A percentile compares a stretch with the other conserved stretches of the same genome.
These are phyloP conservation scores for Etheostoma perlongum DNA, from an alignment of 2,797 vertebrate genomes.

Conservation along the genomic window DNA sequence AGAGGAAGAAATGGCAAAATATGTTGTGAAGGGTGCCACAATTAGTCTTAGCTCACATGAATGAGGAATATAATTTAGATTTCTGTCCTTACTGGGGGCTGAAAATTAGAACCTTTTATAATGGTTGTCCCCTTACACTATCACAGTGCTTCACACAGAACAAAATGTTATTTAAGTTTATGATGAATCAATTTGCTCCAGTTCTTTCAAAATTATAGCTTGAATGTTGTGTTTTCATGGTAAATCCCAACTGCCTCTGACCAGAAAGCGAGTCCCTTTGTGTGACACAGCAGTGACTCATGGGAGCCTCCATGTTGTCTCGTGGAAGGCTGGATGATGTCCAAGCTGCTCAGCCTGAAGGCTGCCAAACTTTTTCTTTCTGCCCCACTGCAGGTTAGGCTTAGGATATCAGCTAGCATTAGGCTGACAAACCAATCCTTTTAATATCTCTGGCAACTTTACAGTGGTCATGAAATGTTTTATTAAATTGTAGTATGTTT, in stretches of 20 bases:
- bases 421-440: conserved; percentile 65
- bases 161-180: background rate
- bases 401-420: conserved; percentile 59
- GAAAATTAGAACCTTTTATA: conserved; percentile 7
- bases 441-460: conserved; percentile 58
- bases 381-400: conserved; percentile 41
- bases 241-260: conserved; percentile 50
- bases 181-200: background rate
- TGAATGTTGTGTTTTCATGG: conserved; percentile 42
- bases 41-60: background rate
- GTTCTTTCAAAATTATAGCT: conserved; percentile 37
- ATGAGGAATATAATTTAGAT: background rate
- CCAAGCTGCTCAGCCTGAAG: conserved; percentile 72
- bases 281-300: conserved; percentile 71
- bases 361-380: conserved; percentile 63
- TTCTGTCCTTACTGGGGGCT: background rate
- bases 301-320: conserved; percentile 62
- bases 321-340: conserved; percentile 65
- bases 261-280: conserved; percentile 56
- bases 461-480: conserved; percentile 45
- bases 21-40: background rate
- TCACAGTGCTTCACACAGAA: conserved; percentile 2
- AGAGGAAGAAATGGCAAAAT: background rate
- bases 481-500: conserved; percentile 60
- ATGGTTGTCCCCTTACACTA: conserved; percentile 5